Percentiles rank a stretch among this genome's conserved stretches.
Conservation (phyloP, 2,888 invertebrate genomes). For the Cecidostiba fungosa region DNA sequence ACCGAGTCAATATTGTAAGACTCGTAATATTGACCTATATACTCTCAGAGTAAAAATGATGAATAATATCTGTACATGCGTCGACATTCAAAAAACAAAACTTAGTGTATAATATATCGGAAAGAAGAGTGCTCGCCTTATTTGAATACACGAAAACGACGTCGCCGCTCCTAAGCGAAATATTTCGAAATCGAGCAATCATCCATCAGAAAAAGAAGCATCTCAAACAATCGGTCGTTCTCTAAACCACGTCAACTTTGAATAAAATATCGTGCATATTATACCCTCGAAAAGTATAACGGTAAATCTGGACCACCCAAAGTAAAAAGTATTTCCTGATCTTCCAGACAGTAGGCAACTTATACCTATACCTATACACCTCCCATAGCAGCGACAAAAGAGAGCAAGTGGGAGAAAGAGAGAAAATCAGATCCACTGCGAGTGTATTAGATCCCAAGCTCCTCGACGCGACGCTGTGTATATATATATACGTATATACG, state of each 20-base stretch:
- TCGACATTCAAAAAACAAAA: neutral
- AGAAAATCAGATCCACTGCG: neutral
- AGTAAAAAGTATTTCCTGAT: conserved; percentile 18
- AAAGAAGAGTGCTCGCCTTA: neutral
- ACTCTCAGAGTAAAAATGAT: neutral
- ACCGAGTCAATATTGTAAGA: conserved; percentile 19
- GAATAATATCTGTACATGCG: neutral
- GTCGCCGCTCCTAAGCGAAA: neutral
- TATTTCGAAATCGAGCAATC: neutral
- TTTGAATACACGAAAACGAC: neutral
- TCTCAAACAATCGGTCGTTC: neutral
- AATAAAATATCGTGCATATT: neutral
- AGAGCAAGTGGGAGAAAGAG: neutral
- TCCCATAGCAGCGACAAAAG: neutral
- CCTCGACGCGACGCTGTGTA: neutral
- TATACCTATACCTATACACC: neutral
- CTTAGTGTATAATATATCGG: neutral
- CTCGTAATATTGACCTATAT: neutral
- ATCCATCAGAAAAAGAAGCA: neutral
- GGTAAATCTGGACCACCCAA: neutral
- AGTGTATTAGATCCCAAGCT: neutral
- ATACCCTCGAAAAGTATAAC: neutral
- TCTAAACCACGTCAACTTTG: neutral
- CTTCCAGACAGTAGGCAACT: neutral
- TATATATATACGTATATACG: neutral